phyloP scores from a whole-genome alignment of 2,888 invertebrate species.

The Agriopis aurantiaria region DNA sequence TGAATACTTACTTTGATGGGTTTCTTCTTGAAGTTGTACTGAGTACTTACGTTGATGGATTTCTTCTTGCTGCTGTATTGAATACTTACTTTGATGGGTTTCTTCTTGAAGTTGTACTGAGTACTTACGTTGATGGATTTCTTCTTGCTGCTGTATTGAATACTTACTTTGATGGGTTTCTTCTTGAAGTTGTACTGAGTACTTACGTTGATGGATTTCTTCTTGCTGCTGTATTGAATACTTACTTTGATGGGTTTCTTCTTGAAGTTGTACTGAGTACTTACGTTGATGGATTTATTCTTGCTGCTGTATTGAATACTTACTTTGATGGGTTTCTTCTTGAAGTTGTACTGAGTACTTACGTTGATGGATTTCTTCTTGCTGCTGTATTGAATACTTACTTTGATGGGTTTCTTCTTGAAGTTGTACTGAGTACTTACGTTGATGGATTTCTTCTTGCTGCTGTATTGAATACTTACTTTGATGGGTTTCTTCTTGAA shows the following conservation, averaged over 20 bases:
- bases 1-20: conserved; percentile 90
- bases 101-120: conserved; percentile 91
- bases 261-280: conserved; percentile 82
- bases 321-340: conserved; percentile 96
- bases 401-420: conserved; percentile 96
- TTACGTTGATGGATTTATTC: background rate
- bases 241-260: conserved; percentile 94
- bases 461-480: conserved; percentile 70
- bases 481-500: conserved; percentile 97
- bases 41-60: background rate
- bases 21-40: conserved; percentile 93
- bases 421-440: too few species aligned
- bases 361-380: background rate
- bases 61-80: background rate
- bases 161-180: conserved; percentile 92
- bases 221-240: background rate
- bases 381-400: conserved; percentile 53
- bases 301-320: background rate
- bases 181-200: conserved; percentile 88
- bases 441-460: background rate
- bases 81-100: conserved; percentile 91
- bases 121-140: background rate
- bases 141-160: background rate
- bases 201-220: background rate
- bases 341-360: conserved; percentile 65